phyloP scores from a whole-genome alignment of 2,888 invertebrate genomes.

The Trissolcus brochymenae region DNA sequence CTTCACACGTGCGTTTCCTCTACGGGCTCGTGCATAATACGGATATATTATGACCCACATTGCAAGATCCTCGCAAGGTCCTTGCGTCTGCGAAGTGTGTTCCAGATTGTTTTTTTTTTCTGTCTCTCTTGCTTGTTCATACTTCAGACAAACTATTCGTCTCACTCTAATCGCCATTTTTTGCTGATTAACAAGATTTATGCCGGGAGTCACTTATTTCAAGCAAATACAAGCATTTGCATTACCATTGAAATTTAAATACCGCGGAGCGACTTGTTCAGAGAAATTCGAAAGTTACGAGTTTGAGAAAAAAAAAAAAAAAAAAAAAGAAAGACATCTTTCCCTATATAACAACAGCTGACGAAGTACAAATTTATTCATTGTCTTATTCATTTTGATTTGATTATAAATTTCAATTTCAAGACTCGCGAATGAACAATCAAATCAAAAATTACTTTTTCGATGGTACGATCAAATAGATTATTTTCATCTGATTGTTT shows the following conservation, averaged over 20 bases:
- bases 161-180: slow-evolving; percentile 2
- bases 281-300: slow-evolving; percentile 56
- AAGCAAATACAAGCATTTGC: slow-evolving; percentile 42
- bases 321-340: slow-evolving; percentile 37
- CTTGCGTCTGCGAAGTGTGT: slow-evolving; percentile 59
- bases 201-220: slow-evolving; percentile 53
- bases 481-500: too few relatives aligned
- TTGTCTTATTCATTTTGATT: too few relatives aligned
- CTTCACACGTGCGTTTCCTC: slow-evolving; percentile 67
- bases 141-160: neutral
- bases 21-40: slow-evolving; percentile 64
- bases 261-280: slow-evolving; percentile 33
- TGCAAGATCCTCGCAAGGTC: slow-evolving; percentile 62
- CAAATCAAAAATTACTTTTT: too few relatives aligned
- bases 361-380: too few relatives aligned
- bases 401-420: too few relatives aligned
- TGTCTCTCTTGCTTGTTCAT: neutral
- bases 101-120: slow-evolving; percentile 61
- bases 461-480: too few relatives aligned
- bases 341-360: slow-evolving; percentile 23
- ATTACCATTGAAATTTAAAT: slow-evolving; percentile 53
- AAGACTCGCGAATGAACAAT: too few relatives aligned
- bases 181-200: slow-evolving; percentile 47
- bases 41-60: slow-evolving; percentile 70
- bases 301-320: slow-evolving; percentile 19